A percentile compares a stretch with the other conserved stretches of the same genome.
Evolutionary conservation across 2,888 invertebrate genomes (phyloP).

Genomic region (Cephalotes varians): DNA sequence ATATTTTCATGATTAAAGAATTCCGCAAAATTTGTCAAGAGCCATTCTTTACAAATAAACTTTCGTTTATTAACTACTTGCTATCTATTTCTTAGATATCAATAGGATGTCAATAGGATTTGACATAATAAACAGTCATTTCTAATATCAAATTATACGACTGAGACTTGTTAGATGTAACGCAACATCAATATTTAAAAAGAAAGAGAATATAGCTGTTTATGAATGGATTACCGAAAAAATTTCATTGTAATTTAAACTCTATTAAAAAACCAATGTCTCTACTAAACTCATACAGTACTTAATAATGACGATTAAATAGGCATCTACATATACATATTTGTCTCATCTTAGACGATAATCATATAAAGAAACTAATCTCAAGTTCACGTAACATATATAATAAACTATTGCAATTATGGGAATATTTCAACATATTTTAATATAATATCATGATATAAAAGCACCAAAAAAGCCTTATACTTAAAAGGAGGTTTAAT

Average conservation of each 20-base stretch:
- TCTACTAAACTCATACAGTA: constrained; percentile 29
- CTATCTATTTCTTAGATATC: constrained; percentile 29
- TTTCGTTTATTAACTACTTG: constrained; percentile 55
- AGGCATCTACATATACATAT: constrained; percentile 13
- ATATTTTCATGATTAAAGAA: background rate
- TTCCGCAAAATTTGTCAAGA: constrained; percentile 29
- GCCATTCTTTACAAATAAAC: constrained; percentile 39
- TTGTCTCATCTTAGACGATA: constrained; percentile 14
- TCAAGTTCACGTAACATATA: constrained; percentile 35
- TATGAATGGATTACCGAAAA: background rate
- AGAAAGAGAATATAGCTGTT: background rate
- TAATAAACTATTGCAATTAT: constrained; percentile 41
- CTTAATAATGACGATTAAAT: constrained; percentile 26
- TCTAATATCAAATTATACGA: constrained; percentile 23
- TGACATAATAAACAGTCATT: constrained; percentile 24
- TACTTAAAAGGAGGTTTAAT: constrained; percentile 27
- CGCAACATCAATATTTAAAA: constrained; percentile 17
- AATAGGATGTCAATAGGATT: background rate
- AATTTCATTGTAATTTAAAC: background rate
- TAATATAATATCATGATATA: constrained; percentile 39
- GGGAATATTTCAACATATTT: constrained; percentile 21
- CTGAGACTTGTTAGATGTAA: constrained; percentile 15
- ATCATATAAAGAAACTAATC: constrained; percentile 15
- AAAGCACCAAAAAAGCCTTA: constrained; percentile 39
- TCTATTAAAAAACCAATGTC: constrained; percentile 15